A percentile compares a stretch with the other conserved stretches of the same genome.
Evolutionary conservation across 2,113 vertebrate genomes (phyloP).

Genomic region (Balaenoptera acutorostrata): DNA sequence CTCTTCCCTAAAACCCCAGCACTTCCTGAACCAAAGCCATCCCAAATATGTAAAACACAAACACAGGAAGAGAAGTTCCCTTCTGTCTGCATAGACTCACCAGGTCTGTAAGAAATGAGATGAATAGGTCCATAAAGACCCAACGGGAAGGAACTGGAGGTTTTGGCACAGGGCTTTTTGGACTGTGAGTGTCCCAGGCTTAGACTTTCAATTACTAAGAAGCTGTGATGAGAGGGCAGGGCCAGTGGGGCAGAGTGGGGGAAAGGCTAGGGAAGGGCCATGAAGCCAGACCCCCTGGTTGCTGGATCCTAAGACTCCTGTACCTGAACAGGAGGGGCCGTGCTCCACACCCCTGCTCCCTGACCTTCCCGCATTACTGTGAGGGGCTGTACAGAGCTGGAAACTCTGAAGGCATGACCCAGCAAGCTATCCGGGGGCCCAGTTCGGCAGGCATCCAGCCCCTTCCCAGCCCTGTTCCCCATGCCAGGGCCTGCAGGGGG

Average conservation of each 20-base stretch:
- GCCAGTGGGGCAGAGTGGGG: neutral
- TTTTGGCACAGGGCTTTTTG: too few relatives aligned
- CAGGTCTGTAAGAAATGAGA: neutral
- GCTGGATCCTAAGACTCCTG: neutral
- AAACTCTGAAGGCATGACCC: neutral
- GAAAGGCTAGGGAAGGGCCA: neutral
- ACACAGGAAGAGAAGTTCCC: neutral
- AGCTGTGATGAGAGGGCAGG: neutral
- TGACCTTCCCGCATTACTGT: neutral
- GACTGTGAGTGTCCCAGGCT: neutral
- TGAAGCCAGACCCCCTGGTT: neutral
- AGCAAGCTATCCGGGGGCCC: neutral
- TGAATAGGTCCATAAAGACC: neutral
- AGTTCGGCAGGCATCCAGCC: neutral
- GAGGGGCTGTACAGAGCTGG: neutral
- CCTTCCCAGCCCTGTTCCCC: neutral
- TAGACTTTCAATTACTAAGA: neutral
- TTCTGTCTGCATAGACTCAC: neutral
- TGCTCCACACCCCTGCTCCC: fast-evolving
- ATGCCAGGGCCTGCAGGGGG: constrained; percentile 3
- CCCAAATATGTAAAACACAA: neutral
- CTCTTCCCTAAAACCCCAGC: neutral
- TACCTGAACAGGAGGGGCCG: neutral
- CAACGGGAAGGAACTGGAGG: neutral
- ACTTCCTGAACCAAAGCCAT: neutral